These are phyloP conservation scores for Blomia tropicalis DNA, from an alignment of 2,888 invertebrate genomes.

Conservation along the genomic window DNA sequence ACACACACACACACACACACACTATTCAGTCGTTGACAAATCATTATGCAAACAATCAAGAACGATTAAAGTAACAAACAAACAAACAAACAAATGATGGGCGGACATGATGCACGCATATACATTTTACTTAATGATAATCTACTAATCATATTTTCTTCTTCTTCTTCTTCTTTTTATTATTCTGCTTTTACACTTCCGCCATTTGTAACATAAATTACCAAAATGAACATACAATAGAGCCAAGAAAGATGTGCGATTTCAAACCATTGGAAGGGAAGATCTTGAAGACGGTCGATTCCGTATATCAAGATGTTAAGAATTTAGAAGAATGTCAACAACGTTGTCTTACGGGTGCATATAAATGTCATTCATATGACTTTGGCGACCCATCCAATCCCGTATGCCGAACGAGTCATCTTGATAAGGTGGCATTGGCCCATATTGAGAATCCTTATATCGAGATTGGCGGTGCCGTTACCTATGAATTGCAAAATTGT, in stretches of 20 bases:
- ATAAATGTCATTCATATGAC: slow-evolving; percentile 74
- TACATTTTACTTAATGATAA: too few species aligned
- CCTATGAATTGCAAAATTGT: slow-evolving; percentile 78
- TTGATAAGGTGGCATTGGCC: slow-evolving; percentile 68
- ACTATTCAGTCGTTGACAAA: too few species aligned
- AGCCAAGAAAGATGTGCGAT: slow-evolving; percentile 82
- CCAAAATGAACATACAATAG: too few species aligned
- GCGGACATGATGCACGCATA: too few species aligned
- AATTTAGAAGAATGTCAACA: slow-evolving; percentile 73
- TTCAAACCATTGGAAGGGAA: slow-evolving; percentile 61
- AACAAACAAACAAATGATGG: too few species aligned
- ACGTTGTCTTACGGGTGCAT: slow-evolving; percentile 56
- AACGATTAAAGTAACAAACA: too few species aligned
- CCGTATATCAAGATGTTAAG: slow-evolving; percentile 65
- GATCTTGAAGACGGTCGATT: slow-evolving; percentile 80
- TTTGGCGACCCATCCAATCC: slow-evolving; percentile 82
- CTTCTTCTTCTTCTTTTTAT: too few species aligned
- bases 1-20: too few species aligned
- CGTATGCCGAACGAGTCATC: slow-evolving; percentile 79
- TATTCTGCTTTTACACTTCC: too few species aligned
- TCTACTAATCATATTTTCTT: too few species aligned
- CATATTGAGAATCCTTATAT: slow-evolving; percentile 40
- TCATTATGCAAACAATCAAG: too few species aligned
- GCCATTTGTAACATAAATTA: too few species aligned
- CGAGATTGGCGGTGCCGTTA: slow-evolving; percentile 66